Evolutionary conservation across 2,888 invertebrate species (phyloP).

Genomic region (Isotomurus palustris): DNA sequence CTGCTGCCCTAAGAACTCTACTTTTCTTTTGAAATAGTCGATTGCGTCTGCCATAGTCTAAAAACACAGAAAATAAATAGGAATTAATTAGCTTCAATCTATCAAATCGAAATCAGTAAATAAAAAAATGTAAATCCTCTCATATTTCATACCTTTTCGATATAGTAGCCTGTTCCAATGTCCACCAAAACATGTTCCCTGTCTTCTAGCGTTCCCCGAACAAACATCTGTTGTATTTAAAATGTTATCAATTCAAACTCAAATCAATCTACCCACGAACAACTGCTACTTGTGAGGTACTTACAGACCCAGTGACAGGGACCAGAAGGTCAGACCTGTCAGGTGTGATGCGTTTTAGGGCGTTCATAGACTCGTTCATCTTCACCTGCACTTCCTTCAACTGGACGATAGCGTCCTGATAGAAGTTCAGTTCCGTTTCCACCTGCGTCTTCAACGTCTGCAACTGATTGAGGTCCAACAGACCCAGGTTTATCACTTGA

Average conservation of each 20-base stretch:
- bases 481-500: slow-evolving; percentile 40
- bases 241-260: neutral
- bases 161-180: slow-evolving; percentile 95
- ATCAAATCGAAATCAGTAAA: neutral
- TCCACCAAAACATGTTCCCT: slow-evolving; percentile 85
- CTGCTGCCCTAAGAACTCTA: slow-evolving; percentile 85
- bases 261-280: neutral
- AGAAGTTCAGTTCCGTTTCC: slow-evolving; percentile 70
- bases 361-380: slow-evolving; percentile 81
- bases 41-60: slow-evolving; percentile 51
- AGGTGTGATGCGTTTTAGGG: slow-evolving; percentile 71
- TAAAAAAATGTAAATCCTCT: no score
- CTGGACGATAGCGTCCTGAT: slow-evolving; percentile 83
- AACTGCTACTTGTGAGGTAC: neutral
- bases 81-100: neutral
- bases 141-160: slow-evolving; percentile 68
- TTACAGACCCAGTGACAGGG: slow-evolving; percentile 85
- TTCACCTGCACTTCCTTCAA: slow-evolving; percentile 85
- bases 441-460: slow-evolving; percentile 40
- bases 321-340: slow-evolving; percentile 79
- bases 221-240: slow-evolving; percentile 75
- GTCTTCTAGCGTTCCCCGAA: slow-evolving; percentile 81
- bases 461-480: slow-evolving; percentile 33
- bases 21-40: slow-evolving; percentile 88
- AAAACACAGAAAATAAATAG: neutral